Conservation (phyloP, 2,113 vertebrate genomes). For the Centrocercus urophasianus region DNA sequence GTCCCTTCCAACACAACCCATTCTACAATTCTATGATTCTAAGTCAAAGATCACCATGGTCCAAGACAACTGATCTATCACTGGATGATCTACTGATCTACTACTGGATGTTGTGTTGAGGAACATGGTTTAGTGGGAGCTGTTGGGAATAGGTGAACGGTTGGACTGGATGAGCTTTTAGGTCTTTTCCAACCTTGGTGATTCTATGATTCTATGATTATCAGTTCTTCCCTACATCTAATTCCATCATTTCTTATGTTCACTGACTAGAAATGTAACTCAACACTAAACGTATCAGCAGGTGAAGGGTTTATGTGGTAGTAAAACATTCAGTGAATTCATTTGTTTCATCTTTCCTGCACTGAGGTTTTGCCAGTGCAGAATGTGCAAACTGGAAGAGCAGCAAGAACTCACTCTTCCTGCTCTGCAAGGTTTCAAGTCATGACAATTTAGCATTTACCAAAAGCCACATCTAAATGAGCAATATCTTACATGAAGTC, state of each 20-base stretch:
- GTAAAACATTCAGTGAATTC: background rate
- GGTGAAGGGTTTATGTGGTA: accelerated
- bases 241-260: background rate
- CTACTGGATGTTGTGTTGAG: too few species aligned
- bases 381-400: background rate
- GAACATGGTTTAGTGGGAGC: too few species aligned
- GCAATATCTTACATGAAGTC: background rate
- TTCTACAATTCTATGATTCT: too few species aligned
- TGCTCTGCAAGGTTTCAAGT: slow-evolving; percentile 23
- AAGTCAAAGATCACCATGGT: too few species aligned
- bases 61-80: background rate
- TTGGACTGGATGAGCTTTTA: too few species aligned
- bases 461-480: background rate
- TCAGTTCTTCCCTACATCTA: background rate
- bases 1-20: too few species aligned
- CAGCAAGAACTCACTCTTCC: background rate
- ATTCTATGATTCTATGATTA: too few species aligned
- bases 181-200: too few species aligned
- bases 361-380: background rate
- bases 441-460: background rate
- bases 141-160: too few species aligned
- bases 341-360: background rate
- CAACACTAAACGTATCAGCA: accelerated
- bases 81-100: background rate
- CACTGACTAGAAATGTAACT: accelerated